Conservation (phyloP, 2,797 vertebrate species). For the Paramormyrops hopkinsi region DNA sequence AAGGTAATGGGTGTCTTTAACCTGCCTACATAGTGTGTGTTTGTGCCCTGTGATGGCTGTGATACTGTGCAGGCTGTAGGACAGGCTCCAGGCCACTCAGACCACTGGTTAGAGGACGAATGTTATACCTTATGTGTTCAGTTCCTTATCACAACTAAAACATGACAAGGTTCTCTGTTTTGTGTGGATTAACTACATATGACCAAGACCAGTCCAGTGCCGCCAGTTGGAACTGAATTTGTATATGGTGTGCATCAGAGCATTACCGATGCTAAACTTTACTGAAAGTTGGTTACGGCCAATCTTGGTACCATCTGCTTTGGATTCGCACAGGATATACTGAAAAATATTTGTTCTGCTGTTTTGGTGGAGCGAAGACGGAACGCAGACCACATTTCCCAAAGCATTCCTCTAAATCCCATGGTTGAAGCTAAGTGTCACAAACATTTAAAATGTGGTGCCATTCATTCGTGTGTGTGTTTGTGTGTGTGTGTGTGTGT, state of each 20-base stretch:
- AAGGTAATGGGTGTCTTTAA: not conserved
- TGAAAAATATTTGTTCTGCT: not conserved
- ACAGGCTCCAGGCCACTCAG: not conserved
- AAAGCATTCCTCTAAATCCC: not conserved
- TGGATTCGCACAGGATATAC: not conserved
- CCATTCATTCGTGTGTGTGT: not conserved
- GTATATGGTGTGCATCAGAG: not conserved
- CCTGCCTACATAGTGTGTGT: not conserved
- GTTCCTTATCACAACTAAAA: not conserved
- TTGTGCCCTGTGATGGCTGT: not conserved
- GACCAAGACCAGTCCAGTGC: not conserved
- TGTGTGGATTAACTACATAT: not conserved
- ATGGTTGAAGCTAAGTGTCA: not conserved
- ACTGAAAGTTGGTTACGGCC: not conserved
- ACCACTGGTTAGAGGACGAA: not conserved
- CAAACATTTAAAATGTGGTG: not conserved
- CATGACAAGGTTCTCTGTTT: not conserved
- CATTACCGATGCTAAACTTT: not conserved
- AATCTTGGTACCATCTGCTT: slow-evolving; percentile 2
- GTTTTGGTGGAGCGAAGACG: not conserved
- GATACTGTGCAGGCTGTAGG: not conserved
- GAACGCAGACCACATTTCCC: not conserved
- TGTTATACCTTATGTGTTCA: not conserved
- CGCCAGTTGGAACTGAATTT: not conserved
- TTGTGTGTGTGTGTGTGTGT: not conserved